These are phyloP conservation scores for Carcina quercana DNA, from an alignment of 2,888 invertebrate genomes.

Conservation along the genomic window DNA sequence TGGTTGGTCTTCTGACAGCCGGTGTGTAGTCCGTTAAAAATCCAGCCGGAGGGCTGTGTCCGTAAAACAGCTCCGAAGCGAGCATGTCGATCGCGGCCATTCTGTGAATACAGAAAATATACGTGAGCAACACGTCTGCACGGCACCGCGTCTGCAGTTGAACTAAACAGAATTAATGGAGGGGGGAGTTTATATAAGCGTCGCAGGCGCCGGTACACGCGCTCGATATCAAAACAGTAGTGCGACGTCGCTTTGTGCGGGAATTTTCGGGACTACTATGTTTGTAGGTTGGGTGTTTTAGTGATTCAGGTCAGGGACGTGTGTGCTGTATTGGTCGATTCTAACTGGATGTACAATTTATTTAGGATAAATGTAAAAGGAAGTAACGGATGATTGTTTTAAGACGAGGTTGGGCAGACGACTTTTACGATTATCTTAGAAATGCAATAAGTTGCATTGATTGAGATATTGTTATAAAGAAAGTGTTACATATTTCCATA, in stretches of 20 bases:
- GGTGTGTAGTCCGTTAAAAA: slow-evolving; percentile 76
- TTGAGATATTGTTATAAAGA: too few species aligned
- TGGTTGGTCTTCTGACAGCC: slow-evolving; percentile 46
- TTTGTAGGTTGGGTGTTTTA: too few species aligned
- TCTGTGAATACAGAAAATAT: too few species aligned
- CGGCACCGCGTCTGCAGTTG: slow-evolving; percentile 21
- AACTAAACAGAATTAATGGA: slow-evolving; percentile 53
- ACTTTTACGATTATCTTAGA: too few species aligned
- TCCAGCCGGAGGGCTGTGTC: slow-evolving; percentile 80
- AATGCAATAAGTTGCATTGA: too few species aligned
- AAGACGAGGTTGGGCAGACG: too few species aligned
- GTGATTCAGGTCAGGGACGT: not conserved
- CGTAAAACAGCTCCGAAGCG: slow-evolving; percentile 82
- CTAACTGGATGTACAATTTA: too few species aligned
- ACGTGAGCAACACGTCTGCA: slow-evolving; percentile 24
- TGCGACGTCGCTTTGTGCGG: slow-evolving; percentile 28
- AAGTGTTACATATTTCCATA: too few species aligned
- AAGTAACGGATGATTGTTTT: too few species aligned
- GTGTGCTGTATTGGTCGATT: too few species aligned
- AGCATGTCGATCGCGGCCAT: slow-evolving; percentile 72
- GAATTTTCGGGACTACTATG: not conserved
- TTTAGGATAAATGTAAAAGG: too few species aligned
- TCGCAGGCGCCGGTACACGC: slow-evolving; percentile 47
- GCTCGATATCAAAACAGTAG: slow-evolving; percentile 30
- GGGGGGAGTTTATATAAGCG: slow-evolving; percentile 34